A percentile compares a stretch with the other conserved stretches of the same genome.
Evolutionary conservation across 1,140 invertebrate species (phyloP).

Genomic region (Polyergus mexicanus): DNA sequence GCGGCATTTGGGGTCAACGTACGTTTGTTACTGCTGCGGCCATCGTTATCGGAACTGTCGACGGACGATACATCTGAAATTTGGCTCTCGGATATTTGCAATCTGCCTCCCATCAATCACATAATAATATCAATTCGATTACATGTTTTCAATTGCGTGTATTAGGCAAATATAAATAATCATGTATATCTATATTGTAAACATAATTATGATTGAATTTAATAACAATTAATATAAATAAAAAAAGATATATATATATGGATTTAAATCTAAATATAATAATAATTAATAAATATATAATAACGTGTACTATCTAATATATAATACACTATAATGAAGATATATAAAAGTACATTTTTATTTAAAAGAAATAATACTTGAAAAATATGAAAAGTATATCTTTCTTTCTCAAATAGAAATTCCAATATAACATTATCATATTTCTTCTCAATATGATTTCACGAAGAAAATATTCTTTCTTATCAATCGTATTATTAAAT

Average conservation of each 20-base stretch:
- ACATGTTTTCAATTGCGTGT: not conserved
- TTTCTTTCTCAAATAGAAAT: not conserved
- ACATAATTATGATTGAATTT: not conserved
- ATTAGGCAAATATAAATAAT: not conserved
- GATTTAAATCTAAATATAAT: not conserved
- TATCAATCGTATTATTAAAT: not conserved
- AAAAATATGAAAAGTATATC: not conserved
- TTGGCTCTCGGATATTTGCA: constrained; percentile 4
- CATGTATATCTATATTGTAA: constrained; percentile 11
- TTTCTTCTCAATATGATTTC: not conserved
- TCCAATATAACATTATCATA: not conserved
- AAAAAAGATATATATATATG: too few relatives aligned
- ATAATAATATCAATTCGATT: constrained; percentile 13
- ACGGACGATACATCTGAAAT: constrained; percentile 26
- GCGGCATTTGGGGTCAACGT: constrained; percentile 52
- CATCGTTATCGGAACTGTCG: constrained; percentile 32
- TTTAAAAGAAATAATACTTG: not conserved
- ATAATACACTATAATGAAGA: not conserved
- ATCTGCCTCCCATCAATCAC: constrained; percentile 20
- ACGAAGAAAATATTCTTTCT: constrained; percentile 7
- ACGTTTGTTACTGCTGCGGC: constrained; percentile 49
- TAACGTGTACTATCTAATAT: not conserved
- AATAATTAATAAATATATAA: constrained; percentile 1
- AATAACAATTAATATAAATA: not conserved
- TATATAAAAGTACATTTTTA: not conserved